A percentile compares a stretch with the other conserved stretches of the same genome.
Evolutionary conservation across 2,888 invertebrate species (phyloP).

Genomic region (Globia sparganii): DNA sequence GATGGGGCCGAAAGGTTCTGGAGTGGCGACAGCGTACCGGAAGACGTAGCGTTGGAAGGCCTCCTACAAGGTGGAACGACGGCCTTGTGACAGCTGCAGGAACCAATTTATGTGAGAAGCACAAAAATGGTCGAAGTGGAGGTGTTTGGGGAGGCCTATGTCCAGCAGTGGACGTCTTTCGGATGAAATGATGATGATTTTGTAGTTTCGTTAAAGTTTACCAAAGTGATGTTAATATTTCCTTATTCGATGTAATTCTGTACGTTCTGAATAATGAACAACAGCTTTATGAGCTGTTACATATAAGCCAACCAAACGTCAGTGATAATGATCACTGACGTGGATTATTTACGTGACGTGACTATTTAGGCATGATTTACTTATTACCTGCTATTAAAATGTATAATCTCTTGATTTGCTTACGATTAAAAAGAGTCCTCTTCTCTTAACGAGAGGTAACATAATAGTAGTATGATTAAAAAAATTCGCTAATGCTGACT

Average conservation of each 20-base stretch:
- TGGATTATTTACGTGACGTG: constrained; percentile 4
- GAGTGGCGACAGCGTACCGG: too few species aligned
- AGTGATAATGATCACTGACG: constrained; percentile 1
- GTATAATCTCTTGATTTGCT: not conserved
- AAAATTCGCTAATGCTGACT: not conserved
- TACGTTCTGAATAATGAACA: constrained; percentile 18
- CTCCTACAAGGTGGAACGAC: too few species aligned
- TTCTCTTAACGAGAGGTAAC: not conserved
- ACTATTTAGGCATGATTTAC: not conserved
- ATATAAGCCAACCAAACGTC: constrained; percentile 23
- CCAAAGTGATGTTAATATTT: constrained; percentile 5
- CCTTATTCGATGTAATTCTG: constrained; percentile 22
- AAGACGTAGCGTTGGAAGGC: too few species aligned
- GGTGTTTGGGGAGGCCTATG: too few species aligned
- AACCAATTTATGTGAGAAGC: too few species aligned
- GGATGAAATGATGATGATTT: not conserved
- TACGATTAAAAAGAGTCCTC: not conserved
- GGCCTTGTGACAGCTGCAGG: too few species aligned
- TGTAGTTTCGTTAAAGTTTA: not conserved
- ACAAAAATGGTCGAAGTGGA: too few species aligned
- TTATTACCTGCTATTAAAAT: not conserved
- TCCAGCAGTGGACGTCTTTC: too few species aligned
- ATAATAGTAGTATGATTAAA: too few species aligned
- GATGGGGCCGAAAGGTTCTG: too few species aligned
- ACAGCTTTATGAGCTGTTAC: constrained; percentile 20